A percentile compares a stretch with the other conserved stretches of the same genome.
Evolutionary conservation across 2,888 invertebrate species (phyloP).

Genomic region (Cylindroiulus punctatus): DNA sequence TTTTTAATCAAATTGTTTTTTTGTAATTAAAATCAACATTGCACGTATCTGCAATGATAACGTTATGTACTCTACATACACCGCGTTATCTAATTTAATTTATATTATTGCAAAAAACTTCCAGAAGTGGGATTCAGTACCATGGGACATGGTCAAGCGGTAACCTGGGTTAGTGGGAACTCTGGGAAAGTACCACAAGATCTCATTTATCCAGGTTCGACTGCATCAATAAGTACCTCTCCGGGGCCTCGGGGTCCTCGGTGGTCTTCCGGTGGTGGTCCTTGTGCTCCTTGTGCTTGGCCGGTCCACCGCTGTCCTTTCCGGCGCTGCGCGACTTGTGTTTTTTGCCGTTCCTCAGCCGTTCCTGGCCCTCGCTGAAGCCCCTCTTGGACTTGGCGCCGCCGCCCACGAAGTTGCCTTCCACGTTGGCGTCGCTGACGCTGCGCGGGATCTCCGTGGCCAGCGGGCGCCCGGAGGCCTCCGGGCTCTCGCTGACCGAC

Average conservation of each 20-base stretch:
- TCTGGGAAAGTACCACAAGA: too few species aligned
- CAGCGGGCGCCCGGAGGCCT: background rate
- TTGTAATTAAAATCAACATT: too few species aligned
- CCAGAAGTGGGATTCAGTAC: too few species aligned
- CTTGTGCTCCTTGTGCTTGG: constrained; percentile 15
- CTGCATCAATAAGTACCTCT: too few species aligned
- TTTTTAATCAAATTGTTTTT: too few species aligned
- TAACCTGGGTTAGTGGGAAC: too few species aligned
- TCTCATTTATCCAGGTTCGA: too few species aligned
- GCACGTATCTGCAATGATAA: too few species aligned
- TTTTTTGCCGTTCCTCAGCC: constrained; percentile 50
- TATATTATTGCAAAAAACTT: too few species aligned
- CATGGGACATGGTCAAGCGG: too few species aligned
- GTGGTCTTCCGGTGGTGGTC: background rate
- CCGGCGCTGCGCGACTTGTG: constrained; percentile 31
- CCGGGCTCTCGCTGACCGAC: constrained; percentile 55
- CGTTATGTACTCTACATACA: too few species aligned
- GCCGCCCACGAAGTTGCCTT: constrained; percentile 27
- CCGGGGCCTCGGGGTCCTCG: background rate
- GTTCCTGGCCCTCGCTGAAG: constrained; percentile 22
- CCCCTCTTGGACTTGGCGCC: constrained; percentile 52
- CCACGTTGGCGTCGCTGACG: constrained; percentile 49
- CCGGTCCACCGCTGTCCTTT: background rate
- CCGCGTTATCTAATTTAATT: too few species aligned
- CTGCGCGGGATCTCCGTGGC: constrained; percentile 24